Percentiles rank a stretch among this genome's conserved stretches.
Conservation (phyloP, 2,113 vertebrate genomes). For the Axis porcinus region DNA sequence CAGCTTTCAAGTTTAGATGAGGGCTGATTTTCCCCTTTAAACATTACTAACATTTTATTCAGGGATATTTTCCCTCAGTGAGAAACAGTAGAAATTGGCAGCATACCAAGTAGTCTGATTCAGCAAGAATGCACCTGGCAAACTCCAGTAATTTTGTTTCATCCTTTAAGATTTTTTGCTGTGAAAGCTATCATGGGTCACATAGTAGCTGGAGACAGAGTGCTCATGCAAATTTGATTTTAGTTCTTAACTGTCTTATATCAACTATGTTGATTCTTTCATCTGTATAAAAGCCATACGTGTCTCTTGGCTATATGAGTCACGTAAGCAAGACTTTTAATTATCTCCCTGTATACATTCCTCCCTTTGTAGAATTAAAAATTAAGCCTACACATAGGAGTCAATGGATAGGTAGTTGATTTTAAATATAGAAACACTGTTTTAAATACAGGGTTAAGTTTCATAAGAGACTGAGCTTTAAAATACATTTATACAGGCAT, state of each 20-base stretch:
- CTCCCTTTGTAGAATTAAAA: neutral
- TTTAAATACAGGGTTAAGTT: constrained; percentile 5
- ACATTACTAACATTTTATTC: constrained; percentile 50
- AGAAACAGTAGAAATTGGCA: constrained; percentile 50
- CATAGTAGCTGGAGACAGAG: neutral
- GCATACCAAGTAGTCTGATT: constrained; percentile 58
- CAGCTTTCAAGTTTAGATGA: neutral
- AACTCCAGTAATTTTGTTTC: neutral
- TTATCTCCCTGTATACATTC: neutral
- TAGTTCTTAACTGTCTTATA: neutral
- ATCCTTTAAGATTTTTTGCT: constrained; percentile 37
- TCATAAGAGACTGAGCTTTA: neutral
- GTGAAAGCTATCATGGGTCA: constrained; percentile 27
- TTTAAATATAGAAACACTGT: neutral
- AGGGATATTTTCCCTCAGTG: constrained; percentile 15
- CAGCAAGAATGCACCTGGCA: constrained; percentile 66
- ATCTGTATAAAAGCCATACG: neutral
- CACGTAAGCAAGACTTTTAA: neutral
- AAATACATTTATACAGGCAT: neutral
- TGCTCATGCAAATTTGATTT: constrained; percentile 38
- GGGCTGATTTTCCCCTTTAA: constrained; percentile 42
- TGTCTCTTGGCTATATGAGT: neutral
- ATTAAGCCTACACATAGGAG: neutral
- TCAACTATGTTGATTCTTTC: neutral
- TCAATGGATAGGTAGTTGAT: neutral